phyloP scores from a whole-genome alignment of 2,888 invertebrate genomes.

The Drosophila greeni region DNA sequence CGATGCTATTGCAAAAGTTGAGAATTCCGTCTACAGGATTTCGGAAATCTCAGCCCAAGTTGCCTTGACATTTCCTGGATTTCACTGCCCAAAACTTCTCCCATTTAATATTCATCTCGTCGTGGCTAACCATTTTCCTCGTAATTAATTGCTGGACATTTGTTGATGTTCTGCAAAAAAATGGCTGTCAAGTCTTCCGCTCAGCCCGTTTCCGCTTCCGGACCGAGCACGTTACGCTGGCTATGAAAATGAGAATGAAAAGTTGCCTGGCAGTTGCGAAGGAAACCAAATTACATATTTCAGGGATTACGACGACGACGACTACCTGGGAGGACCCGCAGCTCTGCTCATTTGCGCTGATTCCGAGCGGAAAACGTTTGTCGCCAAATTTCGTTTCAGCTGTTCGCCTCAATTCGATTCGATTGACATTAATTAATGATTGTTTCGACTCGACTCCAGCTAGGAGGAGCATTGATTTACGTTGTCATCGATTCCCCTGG shows the following conservation, averaged over 20 bases:
- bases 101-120: constrained; percentile 16
- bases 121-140: constrained; percentile 19
- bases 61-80: neutral
- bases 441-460: constrained; percentile 59
- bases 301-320: constrained; percentile 26
- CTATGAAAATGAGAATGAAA: constrained; percentile 50
- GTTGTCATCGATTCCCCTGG: constrained; percentile 58
- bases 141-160: constrained; percentile 67
- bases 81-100: constrained; percentile 3
- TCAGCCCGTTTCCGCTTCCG: constrained; percentile 51
- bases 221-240: constrained; percentile 15
- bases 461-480: constrained; percentile 66
- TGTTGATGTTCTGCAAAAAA: constrained; percentile 52
- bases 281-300: constrained; percentile 33
- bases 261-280: constrained; percentile 28
- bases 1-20: neutral
- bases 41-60: neutral
- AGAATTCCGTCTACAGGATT: too few relatives aligned
- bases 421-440: constrained; percentile 74
- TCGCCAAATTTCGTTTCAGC: constrained; percentile 65
- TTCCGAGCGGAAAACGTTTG: constrained; percentile 70
- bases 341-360: constrained; percentile 66
- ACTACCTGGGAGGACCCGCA: constrained; percentile 23
- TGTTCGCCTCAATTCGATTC: constrained; percentile 50
- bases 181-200: constrained; percentile 33